Evolutionary conservation across 2,888 invertebrate species (phyloP), one percentile per base, ranked within the genome.

Genomic region (Melieria crassipennis): DNA sequence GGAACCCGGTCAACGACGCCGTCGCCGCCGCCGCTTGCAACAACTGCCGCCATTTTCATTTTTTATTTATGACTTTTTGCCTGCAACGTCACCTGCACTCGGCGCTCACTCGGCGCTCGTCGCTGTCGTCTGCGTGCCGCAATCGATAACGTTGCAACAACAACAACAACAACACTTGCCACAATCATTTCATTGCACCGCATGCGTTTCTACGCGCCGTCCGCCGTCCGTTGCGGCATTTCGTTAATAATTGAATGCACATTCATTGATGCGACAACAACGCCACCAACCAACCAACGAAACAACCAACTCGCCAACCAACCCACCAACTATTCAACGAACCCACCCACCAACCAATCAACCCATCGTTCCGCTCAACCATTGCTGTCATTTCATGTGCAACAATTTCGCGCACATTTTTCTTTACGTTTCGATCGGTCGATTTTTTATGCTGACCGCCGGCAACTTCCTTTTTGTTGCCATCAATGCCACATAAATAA

Each of bases 241-340:
- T 77, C 80, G 79, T 82, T 78, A 81, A 83, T 81, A 82, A 80
- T 83, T 82, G 79, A 83, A 83, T 78, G 75, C 78, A 76, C 77
- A 66, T 65, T 71, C 65, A 69, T 68, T 71, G 69, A 42, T 66
- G 58, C 71, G 67, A 30, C 30, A 30, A 30, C 61, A 61, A 52
- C 63, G 65, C 70, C 30, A 30, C 30, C 30, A 30, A 30, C 30
- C 30, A 30, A 30, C 30, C 30, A 30, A 3, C 30, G 2, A 2
- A 30, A 2, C 30, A 30, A 30, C 30, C 30, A 30, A 30, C 30
- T 30, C 16, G 0, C 30, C 30, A 30, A 30, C 30, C 3, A 2
- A 30, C 30, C 30, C 2, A 30, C 30, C 30, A 30, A 30, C 30
- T 30, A 30, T 30, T 30, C 30, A 30, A 30, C 3, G 30, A 2